Evolutionary conservation across 2,797 vertebrate genomes (phyloP).

Genomic region (Acomys russatus): DNA sequence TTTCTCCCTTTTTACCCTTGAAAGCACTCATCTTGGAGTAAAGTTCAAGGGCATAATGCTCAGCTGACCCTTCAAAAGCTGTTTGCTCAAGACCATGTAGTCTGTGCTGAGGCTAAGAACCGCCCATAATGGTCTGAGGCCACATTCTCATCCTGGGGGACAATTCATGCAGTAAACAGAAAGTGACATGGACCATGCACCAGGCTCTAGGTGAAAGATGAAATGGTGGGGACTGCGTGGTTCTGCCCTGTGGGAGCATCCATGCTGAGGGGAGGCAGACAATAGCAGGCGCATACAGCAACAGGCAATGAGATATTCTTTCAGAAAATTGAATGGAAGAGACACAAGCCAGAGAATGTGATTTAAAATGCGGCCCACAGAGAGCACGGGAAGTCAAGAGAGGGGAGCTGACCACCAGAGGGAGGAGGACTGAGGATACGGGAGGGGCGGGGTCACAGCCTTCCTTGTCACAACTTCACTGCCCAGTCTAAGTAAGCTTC

Average conservation of each 20-base stretch:
- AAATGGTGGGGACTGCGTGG: not conserved
- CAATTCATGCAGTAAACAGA: not conserved
- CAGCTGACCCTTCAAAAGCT: conserved; percentile 2
- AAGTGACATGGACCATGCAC: accelerated
- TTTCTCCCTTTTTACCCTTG: not conserved
- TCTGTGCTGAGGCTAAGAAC: not conserved
- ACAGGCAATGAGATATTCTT: not conserved
- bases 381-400: not conserved
- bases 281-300: not conserved
- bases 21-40: conserved; percentile 28
- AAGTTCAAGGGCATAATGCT: not conserved
- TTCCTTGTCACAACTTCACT: not conserved
- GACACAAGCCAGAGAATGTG: not conserved
- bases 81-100: not conserved
- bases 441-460: not conserved
- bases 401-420: not conserved
- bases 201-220: not conserved
- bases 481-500: not conserved
- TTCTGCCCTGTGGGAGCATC: not conserved
- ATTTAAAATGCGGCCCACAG: not conserved
- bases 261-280: too few species aligned
- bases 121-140: not conserved
- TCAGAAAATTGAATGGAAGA: not conserved
- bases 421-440: not conserved
- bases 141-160: not conserved